Evolutionary conservation across 2,113 vertebrate genomes (phyloP), one percentile per base, ranked within the genome.

Genomic region (Esox niger): DNA sequence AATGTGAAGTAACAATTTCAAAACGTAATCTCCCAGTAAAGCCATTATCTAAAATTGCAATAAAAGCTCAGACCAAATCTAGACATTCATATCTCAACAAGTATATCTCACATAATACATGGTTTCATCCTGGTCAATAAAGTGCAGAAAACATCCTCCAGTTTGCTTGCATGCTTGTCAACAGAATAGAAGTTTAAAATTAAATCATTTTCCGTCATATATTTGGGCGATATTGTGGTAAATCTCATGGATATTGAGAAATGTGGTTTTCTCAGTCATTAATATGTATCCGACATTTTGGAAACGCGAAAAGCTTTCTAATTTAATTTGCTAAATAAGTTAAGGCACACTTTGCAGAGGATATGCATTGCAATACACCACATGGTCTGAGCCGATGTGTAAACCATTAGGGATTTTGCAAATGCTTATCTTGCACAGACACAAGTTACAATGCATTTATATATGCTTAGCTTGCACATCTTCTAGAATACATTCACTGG

Each of bases 391-490:
- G 54, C 60, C 46, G 61, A 23, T 5, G 29, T 33, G 33, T 11
- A 30, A 56, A 38, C 38, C 35, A 29, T n/a, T 2, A 31, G 43
- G 38, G 65, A 62, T 11, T 56, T 69, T 35, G 63, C 66, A 69
- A 70, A 73, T 74, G 70, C 74, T 68, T 73, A 54, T 62, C 47
- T 69, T 69, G 71, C 75, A 66, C 4, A 46, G 74, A 65, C 60
- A 47, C 73, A 73, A 79, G 68, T 70, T 65, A 71, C 17, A 11
- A 56, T 30, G 38, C 58, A 15, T 64, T 76, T 72, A 71, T 78
- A 84, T 82, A 76, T 82, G 63, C 67, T 71, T 23, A 21, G 49
- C 70, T 56, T 32, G 57, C 59, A 63, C 59, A 60, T 52, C 76
- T 49, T 72, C 66, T 62, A 70, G 66, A 62, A 76, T 55, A 43